Evolutionary conservation across 1,140 invertebrate species (phyloP), one percentile per base, ranked within the genome.

Genomic region (Alviniconcha marisindica): DNA sequence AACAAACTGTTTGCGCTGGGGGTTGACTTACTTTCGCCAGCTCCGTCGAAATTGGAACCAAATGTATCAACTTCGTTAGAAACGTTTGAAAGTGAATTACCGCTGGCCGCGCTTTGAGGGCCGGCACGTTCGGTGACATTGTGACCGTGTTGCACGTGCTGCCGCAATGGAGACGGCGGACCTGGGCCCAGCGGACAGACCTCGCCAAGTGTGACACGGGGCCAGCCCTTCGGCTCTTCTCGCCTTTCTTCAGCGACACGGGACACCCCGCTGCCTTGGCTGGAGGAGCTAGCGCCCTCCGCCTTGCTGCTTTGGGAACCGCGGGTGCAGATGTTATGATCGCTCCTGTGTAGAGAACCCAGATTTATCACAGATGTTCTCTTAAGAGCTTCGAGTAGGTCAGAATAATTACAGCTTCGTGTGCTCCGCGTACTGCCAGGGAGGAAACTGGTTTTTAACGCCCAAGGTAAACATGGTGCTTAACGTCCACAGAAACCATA

Each of bases 1-100:
- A 80, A 80, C 78, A 38, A 80, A 80, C 78, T 80, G 56, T 80
- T 63, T 66, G 78, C 78, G 10, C 18, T 21, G 51, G 60, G 51
- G 56, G 56, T 38, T 80, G 78, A 80, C 78, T 80, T 80, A 44
- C 78, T 63, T 80, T 80, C 56, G 33, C 56, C 7, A 1, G 36
- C 33, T 28, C 36, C 56, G 56, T 38, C 38, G 78, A 80, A 66
- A 80, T 31, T 42, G 78, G 78, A 44, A 44, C 21, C 78, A 36
- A 69, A 80, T 80, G 78, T 80, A 80, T 80, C 78, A 80, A 80
- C 78, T 80, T 69, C n/a, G 78, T 80, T 80, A 80, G 78, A 80
- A 80, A 80, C 78, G 78, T 80, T 80, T 80, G 78, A 80, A 80
- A 80, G 78, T 44, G 78, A 80, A 80, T 80, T 80, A 54, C 60